Evolutionary conservation across 2,797 vertebrate species (phyloP).

Genomic region (Buphagus erythrorhynchus): DNA sequence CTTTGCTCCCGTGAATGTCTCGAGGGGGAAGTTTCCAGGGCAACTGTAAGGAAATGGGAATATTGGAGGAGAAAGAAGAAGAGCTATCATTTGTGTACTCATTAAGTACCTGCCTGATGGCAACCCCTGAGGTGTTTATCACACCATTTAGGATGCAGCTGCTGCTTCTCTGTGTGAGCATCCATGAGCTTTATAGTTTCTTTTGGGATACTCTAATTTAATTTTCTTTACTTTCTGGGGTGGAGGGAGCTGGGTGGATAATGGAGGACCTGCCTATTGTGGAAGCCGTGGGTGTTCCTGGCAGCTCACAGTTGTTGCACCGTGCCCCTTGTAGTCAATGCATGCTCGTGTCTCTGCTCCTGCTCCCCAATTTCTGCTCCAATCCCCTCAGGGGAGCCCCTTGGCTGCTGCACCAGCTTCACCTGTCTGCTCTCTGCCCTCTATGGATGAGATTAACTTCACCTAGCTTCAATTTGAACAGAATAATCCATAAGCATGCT

Average conservation of each 20-base stretch:
- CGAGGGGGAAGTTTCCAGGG: not conserved
- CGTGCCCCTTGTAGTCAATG: accelerated
- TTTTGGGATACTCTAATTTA: not conserved
- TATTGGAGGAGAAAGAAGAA: not conserved
- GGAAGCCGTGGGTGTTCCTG: not conserved
- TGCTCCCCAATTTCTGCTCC: not conserved
- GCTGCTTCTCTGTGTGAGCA: not conserved
- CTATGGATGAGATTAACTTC: not conserved
- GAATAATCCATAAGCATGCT: not conserved
- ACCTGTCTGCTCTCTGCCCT: constrained; percentile 18
- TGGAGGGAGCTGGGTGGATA: not conserved
- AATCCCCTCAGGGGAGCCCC: not conserved
- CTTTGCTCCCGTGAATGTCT: not conserved
- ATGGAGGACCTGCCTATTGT: not conserved
- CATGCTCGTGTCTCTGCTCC: not conserved
- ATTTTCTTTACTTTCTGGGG: not conserved
- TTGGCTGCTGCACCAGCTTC: not conserved
- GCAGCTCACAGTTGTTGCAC: not conserved
- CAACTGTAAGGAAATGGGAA: not conserved
- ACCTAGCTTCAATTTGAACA: not conserved
- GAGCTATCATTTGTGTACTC: not conserved
- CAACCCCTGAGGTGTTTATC: not conserved
- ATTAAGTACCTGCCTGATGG: not conserved
- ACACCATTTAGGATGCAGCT: not conserved
- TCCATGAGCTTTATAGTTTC: not conserved